Evolutionary conservation across 2,888 invertebrate species (phyloP).

Genomic region (Cabera pusaria): DNA sequence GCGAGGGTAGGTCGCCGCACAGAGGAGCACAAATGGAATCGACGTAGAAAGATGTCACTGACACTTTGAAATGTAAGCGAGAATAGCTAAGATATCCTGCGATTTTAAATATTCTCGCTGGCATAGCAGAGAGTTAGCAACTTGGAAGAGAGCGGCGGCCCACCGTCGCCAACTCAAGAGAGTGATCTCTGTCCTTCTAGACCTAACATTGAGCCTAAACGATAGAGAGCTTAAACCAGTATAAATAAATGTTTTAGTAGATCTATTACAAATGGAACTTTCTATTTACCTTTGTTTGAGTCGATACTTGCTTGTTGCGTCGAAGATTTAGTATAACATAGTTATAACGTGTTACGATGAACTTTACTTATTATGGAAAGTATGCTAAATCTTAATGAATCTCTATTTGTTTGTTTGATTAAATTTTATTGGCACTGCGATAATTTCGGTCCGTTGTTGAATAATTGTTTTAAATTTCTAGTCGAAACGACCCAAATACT

Average conservation of each 20-base stretch:
- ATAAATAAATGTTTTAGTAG: conserved; percentile 78
- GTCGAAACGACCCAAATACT: conserved; percentile 74
- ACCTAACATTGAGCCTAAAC: conserved; percentile 72
- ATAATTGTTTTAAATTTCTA: conserved; percentile 64
- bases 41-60: background rate
- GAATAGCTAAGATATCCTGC: conserved; percentile 26
- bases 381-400: conserved; percentile 41
- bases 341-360: conserved; percentile 55
- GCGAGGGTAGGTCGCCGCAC: no score
- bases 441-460: conserved; percentile 51
- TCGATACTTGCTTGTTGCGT: conserved; percentile 77
- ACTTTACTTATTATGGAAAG: conserved; percentile 30
- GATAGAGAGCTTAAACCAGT: conserved; percentile 78
- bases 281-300: conserved; percentile 80
- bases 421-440: conserved; percentile 51
- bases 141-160: conserved; percentile 18
- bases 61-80: conserved; percentile 11
- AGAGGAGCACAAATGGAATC: conserved; percentile 15
- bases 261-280: conserved; percentile 65
- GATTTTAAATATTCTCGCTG: conserved; percentile 17
- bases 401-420: conserved; percentile 43
- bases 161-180: conserved; percentile 27
- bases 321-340: conserved; percentile 65
- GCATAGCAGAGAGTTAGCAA: conserved; percentile 6
- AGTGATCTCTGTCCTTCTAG: conserved; percentile 68